Evolutionary conservation across 2,797 vertebrate species (phyloP), one percentile per base, ranked within the genome.

Genomic region (Sciurus vulgaris): DNA sequence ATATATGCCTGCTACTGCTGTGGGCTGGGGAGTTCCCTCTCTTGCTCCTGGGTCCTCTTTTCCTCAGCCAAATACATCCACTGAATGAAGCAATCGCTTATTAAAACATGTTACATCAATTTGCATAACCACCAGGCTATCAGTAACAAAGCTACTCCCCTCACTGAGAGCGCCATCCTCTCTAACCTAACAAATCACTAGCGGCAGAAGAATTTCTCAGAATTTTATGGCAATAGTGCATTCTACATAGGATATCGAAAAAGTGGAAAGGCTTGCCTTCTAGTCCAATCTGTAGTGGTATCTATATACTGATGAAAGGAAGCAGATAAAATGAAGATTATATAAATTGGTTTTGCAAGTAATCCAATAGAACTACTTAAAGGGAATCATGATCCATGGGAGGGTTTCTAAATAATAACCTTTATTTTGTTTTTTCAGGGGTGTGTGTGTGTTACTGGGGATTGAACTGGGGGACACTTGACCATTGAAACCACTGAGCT

Each of bases 311-410:
- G 67, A 95, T 91, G 35, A 96, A 93, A 83, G 63, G 69, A 85
- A 93, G 65, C 65, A 94, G 72, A 73, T 76, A 76, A 95, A 91
- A 94, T 92, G 70, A 96, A 93, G 41, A 95, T 89, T 93, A 77
- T 83, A 76, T 77, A 87, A 78, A 86, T 89, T 83, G 83, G 56
- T 84, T 96, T 88, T 76, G 24, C 73, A 91, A 95, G 18, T 47
- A 84, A 87, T 84, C 54, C 67, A 92, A 35, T 69, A 74, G 54
- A 96, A 94, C 76, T 88, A 41, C 84, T 95, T 92, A 51, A 86
- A 83, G 94, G 94, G 44, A 90, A 94, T 61, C 47, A 41, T 79
- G 41, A 72, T 78, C 56, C 76, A n/a, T 35, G 44, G 35, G 56
- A 93, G 38, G 15, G 70, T 89, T 96, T 91, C 83, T 94, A 94